Evolutionary conservation across 2,888 invertebrate species (phyloP).

Genomic region (Myopa testacea): DNA sequence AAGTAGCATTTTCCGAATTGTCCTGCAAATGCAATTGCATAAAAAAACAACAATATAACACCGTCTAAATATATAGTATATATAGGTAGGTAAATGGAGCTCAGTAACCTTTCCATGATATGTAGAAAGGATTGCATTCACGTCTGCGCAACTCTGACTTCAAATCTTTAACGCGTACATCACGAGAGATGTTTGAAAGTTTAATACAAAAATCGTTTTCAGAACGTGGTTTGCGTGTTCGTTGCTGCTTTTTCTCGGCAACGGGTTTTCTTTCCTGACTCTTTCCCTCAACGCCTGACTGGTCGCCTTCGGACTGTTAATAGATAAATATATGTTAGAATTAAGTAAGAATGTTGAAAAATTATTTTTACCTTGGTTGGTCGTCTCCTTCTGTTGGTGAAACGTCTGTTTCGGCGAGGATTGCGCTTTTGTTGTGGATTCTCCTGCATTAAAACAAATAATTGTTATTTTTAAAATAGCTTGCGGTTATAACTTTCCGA

Average conservation of each 20-base stretch:
- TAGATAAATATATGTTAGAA: background rate
- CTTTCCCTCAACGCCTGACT: constrained; percentile 63
- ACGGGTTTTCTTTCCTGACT: constrained; percentile 61
- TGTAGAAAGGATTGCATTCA: constrained; percentile 80
- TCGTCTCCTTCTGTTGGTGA: constrained; percentile 61
- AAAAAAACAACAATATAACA: background rate
- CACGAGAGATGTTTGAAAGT: constrained; percentile 80
- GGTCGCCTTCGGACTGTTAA: constrained; percentile 64
- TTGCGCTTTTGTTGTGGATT: constrained; percentile 55
- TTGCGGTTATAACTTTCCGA: too few species aligned
- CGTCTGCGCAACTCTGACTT: constrained; percentile 80
- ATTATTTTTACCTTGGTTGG: constrained; percentile 59
- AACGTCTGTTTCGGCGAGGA: constrained; percentile 59
- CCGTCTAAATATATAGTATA: background rate
- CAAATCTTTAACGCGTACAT: constrained; percentile 79
- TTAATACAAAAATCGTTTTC: constrained; percentile 67
- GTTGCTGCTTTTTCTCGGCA: constrained; percentile 50
- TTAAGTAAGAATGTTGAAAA: background rate
- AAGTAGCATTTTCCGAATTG: constrained; percentile 78
- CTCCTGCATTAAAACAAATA: constrained; percentile 25
- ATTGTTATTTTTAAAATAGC: background rate
- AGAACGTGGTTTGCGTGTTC: constrained; percentile 56
- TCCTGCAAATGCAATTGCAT: constrained; percentile 63
- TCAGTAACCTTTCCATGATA: constrained; percentile 76
- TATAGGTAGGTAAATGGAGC: background rate